phyloP scores from a whole-genome alignment of 2,888 invertebrate genomes.

The Nowickia ferox region DNA sequence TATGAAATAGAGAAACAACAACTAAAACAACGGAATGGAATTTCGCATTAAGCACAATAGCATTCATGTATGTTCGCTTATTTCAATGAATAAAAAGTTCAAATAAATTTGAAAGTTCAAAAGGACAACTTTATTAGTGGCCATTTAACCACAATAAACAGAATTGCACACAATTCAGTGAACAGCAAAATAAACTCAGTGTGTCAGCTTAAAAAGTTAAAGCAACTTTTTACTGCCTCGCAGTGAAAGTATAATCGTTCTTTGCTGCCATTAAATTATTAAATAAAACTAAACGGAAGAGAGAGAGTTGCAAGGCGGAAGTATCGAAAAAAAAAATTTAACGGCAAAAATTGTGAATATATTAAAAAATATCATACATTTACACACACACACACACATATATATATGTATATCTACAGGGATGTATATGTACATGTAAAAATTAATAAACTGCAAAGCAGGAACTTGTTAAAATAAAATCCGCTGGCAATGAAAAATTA shows the following conservation, averaged over 20 bases:
- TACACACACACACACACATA: not conserved
- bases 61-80: not conserved
- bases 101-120: conserved; percentile 19
- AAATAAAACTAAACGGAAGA: conserved; percentile 55
- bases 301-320: conserved; percentile 60
- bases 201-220: conserved; percentile 3
- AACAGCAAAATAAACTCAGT: conserved; percentile 9
- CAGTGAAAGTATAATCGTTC: conserved; percentile 9
- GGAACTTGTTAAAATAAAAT: conserved; percentile 58
- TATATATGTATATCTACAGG: no score
- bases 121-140: conserved; percentile 15
- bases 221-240: conserved; percentile 1
- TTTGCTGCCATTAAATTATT: conserved; percentile 28
- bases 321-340: conserved; percentile 19
- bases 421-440: not conserved
- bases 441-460: conserved; percentile 26
- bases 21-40: not conserved
- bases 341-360: conserved; percentile 28
- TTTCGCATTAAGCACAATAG: not conserved
- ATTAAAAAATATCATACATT: not conserved
- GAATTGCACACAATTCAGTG: conserved; percentile 26
- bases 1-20: not conserved
- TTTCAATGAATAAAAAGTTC: not conserved
- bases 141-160: conserved; percentile 31
- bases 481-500: conserved; percentile 40